These are phyloP conservation scores for Cardiocondyla obscurior DNA, from an alignment of 1,140 invertebrate genomes.

Conservation along the genomic window DNA sequence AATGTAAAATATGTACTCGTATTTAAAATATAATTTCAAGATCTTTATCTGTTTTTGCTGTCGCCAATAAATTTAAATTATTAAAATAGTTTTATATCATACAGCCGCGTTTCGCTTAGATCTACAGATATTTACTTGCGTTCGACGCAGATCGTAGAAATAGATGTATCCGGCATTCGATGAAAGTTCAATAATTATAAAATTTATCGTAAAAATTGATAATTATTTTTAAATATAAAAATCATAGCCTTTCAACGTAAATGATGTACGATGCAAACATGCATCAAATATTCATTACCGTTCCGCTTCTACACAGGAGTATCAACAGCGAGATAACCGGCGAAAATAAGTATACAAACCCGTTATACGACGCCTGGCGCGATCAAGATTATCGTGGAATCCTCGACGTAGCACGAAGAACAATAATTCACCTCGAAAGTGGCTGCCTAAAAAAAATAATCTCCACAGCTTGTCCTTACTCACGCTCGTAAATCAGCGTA, in stretches of 20 bases:
- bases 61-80: constrained; percentile 1
- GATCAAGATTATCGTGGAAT: constrained; percentile 51
- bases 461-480: constrained; percentile 62
- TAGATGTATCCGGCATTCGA: constrained; percentile 9
- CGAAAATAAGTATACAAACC: constrained; percentile 32
- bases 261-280: constrained; percentile 28
- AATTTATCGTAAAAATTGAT: background rate
- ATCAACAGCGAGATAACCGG: constrained; percentile 40
- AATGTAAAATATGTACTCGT: no score
- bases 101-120: background rate
- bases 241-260: constrained; percentile 15
- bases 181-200: constrained; percentile 17
- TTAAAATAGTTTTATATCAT: background rate
- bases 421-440: constrained; percentile 67
- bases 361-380: constrained; percentile 13
- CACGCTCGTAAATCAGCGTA: constrained; percentile 62
- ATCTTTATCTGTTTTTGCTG: background rate
- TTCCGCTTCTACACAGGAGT: constrained; percentile 33
- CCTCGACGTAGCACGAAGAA: constrained; percentile 46
- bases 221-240: constrained; percentile 44
- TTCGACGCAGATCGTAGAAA: constrained; percentile 10
- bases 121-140: constrained; percentile 13
- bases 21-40: constrained; percentile 11
- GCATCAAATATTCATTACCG: constrained; percentile 50
- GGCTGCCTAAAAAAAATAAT: constrained; percentile 65